Percentiles rank a stretch among this genome's conserved stretches.
Conservation (phyloP, 2,113 vertebrate species). For the Diphyllodes magnificus region DNA sequence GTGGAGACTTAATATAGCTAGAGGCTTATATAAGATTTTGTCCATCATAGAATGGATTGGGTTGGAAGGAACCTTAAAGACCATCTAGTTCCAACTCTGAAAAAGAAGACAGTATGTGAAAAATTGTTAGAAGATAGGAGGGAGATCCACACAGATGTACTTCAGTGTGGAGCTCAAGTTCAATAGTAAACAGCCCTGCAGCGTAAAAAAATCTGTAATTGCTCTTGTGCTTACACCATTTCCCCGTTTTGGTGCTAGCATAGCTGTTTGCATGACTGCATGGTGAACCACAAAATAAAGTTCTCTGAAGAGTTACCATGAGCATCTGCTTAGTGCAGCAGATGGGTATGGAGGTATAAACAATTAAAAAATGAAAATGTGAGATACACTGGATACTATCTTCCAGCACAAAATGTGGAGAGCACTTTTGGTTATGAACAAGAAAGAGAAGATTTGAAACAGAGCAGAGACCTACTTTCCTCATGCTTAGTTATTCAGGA, state of each 20-base stretch:
- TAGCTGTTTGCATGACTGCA: background rate
- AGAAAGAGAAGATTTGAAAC: background rate
- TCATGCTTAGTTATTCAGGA: background rate
- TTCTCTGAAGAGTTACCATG: background rate
- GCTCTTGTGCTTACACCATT: background rate
- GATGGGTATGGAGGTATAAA: background rate
- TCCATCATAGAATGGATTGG: background rate
- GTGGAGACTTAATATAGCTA: background rate
- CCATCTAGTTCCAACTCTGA: background rate
- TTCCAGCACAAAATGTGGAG: background rate
- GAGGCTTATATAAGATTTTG: background rate
- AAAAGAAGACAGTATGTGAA: background rate
- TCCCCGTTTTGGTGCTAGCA: background rate
- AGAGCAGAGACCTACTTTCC: background rate
- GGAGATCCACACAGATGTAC: background rate
- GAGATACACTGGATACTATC: background rate
- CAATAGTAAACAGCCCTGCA: background rate
- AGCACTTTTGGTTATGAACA: background rate
- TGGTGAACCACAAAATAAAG: background rate
- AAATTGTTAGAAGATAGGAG: background rate
- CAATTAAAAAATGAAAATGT: background rate
- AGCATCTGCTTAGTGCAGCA: background rate
- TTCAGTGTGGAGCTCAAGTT: background rate
- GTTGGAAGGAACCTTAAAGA: background rate
- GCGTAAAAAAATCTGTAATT: background rate